These are phyloP conservation scores for Sylvietta virens DNA, from an alignment of 2,113 vertebrate genomes.

Conservation along the genomic window DNA sequence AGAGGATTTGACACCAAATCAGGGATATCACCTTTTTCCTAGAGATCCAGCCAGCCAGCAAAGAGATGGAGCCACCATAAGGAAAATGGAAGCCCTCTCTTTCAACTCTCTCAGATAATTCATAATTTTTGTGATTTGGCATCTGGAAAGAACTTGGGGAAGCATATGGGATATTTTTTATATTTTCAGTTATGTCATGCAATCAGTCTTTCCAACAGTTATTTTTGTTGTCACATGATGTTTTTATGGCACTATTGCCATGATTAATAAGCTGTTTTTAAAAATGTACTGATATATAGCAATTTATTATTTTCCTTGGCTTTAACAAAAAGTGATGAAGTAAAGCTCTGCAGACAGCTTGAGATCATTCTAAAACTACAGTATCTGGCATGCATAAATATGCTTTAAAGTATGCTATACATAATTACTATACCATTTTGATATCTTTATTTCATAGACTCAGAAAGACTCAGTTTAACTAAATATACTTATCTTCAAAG, in stretches of 20 bases:
- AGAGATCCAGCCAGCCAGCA: neutral
- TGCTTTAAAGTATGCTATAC: neutral
- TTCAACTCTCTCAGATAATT: neutral
- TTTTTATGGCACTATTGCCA: neutral
- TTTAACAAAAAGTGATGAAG: neutral
- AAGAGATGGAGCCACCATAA: neutral
- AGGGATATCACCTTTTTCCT: neutral
- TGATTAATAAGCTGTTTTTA: neutral
- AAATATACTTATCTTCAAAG: neutral
- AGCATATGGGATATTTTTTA: neutral
- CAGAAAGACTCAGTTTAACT: neutral
- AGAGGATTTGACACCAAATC: neutral
- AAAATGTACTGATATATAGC: neutral
- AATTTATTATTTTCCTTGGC: neutral
- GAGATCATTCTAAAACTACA: neutral
- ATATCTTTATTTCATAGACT: neutral
- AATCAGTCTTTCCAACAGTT: neutral
- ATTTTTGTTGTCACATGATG: neutral
- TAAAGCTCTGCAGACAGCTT: neutral
- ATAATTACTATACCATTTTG: neutral
- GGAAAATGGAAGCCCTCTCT: neutral
- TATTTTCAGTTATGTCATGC: neutral
- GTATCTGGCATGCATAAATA: neutral
- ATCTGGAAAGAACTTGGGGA: neutral
- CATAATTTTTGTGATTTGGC: neutral